Evolutionary conservation across 2,888 invertebrate species (phyloP).

Genomic region (Cryptosula pallasiana): DNA sequence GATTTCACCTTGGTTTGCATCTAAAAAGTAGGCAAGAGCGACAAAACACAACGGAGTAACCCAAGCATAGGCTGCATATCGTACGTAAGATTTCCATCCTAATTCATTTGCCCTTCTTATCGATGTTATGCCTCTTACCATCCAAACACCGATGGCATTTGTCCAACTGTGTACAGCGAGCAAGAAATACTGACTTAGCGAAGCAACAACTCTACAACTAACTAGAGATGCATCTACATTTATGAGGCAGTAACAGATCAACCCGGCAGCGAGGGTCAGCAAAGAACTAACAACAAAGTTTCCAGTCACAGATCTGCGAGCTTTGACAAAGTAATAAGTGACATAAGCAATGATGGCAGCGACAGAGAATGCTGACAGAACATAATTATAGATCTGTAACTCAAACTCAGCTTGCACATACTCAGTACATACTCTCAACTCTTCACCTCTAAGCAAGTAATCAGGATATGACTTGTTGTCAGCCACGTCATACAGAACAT

Average conservation of each 20-base stretch:
- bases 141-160: constrained; percentile 11
- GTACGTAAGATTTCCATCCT: not conserved
- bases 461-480: not conserved
- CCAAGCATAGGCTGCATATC: constrained; percentile 7
- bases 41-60: not conserved
- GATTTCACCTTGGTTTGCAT: not conserved
- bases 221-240: not conserved
- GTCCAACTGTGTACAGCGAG: not conserved
- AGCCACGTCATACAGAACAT: not conserved
- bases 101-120: not conserved
- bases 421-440: not conserved
- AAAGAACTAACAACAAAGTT: not conserved
- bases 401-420: not conserved
- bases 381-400: not conserved
- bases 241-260: not conserved
- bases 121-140: not conserved
- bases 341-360: not conserved
- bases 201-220: not conserved
- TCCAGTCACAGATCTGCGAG: constrained; percentile 1
- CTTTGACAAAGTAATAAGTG: not conserved
- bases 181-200: constrained; percentile 7
- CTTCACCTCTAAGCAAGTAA: not conserved
- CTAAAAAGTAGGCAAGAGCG: not conserved
- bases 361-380: not conserved
- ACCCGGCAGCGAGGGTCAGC: not conserved